Evolutionary conservation across 2,797 vertebrate species (phyloP), one percentile per base, ranked within the genome.

Genomic region (Cuculus canorus): DNA sequence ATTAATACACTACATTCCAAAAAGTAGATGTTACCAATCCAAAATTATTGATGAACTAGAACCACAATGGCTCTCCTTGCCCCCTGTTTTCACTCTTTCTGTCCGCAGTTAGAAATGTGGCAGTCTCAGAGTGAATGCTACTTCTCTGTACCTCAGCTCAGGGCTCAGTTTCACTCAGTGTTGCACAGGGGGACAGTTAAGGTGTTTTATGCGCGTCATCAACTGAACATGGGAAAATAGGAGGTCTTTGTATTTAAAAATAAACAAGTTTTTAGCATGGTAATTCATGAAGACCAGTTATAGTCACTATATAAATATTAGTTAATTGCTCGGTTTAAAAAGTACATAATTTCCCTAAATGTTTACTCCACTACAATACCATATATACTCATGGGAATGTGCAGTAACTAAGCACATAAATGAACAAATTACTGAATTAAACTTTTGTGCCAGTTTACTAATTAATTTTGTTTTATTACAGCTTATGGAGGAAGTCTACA

Each of bases 391-490:
- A 41, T 0, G 18, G 22, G 48, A 82, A 77, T 64, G 64, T 50
- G 19, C 18, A 75, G 6, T 56, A 86, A 86, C 23, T 37, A 69
- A 78, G 25, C 5, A 61, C 13, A 52, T 43, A 61, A 53, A 84
- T 28, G 13, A 86, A 64, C 4, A 90, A 64, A 54, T 56, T 57
- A 63, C 25, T 35, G 21, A 78, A 81, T 86, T n/a, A 79, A 85
- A 32, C 27, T 28, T n/a, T 65, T 68, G 86, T 70, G 27, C 33
- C 32, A 9, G 23, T 79, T 86, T 93, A 33, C 63, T 94, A 17
- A 96, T 79, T 77, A 47, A 50, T 88, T 88, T 86, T 79, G 10
- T 93, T 92, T 92, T 91, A 68, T 97, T 96, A 64, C 95, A 97
- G 96, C 35, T 71, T 68, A 88, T 37, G 73, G 73, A 88, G 92